Evolutionary conservation across 2,888 invertebrate species (phyloP), one percentile per base, ranked within the genome.

Genomic region (Euproctis similis): DNA sequence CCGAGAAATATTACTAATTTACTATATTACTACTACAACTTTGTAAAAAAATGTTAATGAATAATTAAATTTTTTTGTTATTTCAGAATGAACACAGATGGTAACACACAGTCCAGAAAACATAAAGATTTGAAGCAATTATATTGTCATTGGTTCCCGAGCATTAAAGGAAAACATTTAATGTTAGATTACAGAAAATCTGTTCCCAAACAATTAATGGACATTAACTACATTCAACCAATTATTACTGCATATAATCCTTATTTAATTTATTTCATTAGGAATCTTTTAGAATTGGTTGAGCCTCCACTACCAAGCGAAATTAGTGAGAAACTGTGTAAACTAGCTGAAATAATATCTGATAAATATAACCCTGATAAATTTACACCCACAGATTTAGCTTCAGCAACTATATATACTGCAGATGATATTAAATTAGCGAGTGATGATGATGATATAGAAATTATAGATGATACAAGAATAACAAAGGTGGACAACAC

Each of bases 111-210:
- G 6, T 22, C 37, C 46, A n/a, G 69, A 56, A 72, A 55, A 36
- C 68, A 45, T 34, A 66, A 65, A 35, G 69, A 78, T 19, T 43
- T 77, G 19, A 67, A 54, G 34, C 45, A 57, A n/a, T 40, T 76
- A 6, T 80, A 71, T 37, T 46, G 59, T 28, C 71, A 78, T 27
- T 81, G 77, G 75, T 75, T 72, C 39, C 85, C 84, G 6, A 73
- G 67, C 53, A 68, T 67, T 28, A 69, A 61, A 39, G 34, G 46
- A 12, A 55, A 53, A 11, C 25, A 36, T 11, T 53, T 84, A n/a
- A 33, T 73, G 29, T 50, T 85, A 7, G 66, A 85, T 37, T 51
- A 84, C 31, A 48, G 52, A 19, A 72, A 74, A 39, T 53, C 68
- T 17, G 53, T 75, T 8, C 82, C 85, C 9, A 36, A 39, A 26